Percentiles rank a stretch among this genome's conserved stretches.
Conservation (phyloP, 2,888 invertebrate genomes). For the Trissolcus brochymenae region DNA sequence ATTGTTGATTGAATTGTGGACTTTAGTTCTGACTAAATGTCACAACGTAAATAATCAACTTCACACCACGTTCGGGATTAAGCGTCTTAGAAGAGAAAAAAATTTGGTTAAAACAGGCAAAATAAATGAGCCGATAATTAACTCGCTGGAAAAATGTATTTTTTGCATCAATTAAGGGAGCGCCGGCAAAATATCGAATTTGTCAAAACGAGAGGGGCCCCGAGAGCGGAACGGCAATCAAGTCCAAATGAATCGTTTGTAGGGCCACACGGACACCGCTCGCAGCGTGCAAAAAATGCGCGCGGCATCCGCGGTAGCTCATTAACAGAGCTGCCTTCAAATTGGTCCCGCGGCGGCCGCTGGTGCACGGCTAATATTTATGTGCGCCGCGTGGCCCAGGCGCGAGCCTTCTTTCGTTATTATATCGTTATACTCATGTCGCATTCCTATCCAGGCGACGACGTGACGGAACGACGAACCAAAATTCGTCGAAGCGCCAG, state of each 20-base stretch:
- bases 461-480: slow-evolving; percentile 55
- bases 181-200: slow-evolving; percentile 55
- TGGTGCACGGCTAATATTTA: slow-evolving; percentile 66
- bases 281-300: slow-evolving; percentile 72
- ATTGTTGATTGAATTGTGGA: too few relatives aligned
- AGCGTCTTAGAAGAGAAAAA: slow-evolving; percentile 17
- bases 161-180: slow-evolving; percentile 53
- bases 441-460: slow-evolving; percentile 53
- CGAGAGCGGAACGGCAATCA: slow-evolving; percentile 36
- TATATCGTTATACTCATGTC: slow-evolving; percentile 33
- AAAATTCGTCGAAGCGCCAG: slow-evolving; percentile 46
- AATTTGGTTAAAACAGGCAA: slow-evolving; percentile 21
- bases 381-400: slow-evolving; percentile 70
- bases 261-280: slow-evolving; percentile 64
- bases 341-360: slow-evolving; percentile 72
- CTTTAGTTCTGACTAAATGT: slow-evolving; percentile 22
- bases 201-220: slow-evolving; percentile 48
- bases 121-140: slow-evolving; percentile 52
- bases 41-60: slow-evolving; percentile 43
- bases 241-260: slow-evolving; percentile 55
- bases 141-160: slow-evolving; percentile 48
- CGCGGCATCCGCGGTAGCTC: slow-evolving; percentile 75
- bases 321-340: slow-evolving; percentile 75
- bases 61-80: slow-evolving; percentile 40
- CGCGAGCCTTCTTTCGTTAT: slow-evolving; percentile 48